Evolutionary conservation across 2,113 vertebrate genomes (phyloP).

Genomic region (Chamaetylas fuelleborni): DNA sequence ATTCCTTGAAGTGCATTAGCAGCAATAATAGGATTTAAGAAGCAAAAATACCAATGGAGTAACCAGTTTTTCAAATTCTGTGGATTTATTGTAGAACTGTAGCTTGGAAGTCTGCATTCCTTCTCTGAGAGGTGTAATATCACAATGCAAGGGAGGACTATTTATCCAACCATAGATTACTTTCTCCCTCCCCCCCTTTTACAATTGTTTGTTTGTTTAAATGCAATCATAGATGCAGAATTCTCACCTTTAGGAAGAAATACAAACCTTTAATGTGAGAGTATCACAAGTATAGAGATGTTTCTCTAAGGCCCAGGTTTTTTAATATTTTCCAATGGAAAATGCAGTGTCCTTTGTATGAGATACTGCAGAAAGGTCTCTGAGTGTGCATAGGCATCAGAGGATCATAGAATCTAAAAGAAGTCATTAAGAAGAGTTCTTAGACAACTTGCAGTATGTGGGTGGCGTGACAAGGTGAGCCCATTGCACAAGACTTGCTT

Average conservation of each 20-base stretch:
- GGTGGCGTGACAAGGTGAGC: background rate
- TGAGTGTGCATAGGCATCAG: background rate
- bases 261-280: background rate
- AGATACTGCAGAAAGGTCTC: background rate
- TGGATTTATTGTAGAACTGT: background rate
- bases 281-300: background rate
- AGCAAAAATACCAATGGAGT: background rate
- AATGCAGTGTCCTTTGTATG: background rate
- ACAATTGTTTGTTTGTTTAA: background rate
- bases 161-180: background rate
- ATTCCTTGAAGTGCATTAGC: background rate
- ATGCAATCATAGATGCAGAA: background rate
- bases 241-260: background rate
- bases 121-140: background rate
- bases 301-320: background rate
- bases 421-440: background rate
- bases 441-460: background rate
- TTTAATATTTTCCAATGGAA: background rate
- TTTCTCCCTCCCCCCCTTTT: background rate
- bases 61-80: background rate
- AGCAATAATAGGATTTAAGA: slow-evolving; percentile 2
- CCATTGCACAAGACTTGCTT: background rate
- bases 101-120: background rate
- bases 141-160: background rate
- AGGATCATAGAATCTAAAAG: background rate